These are phyloP conservation scores for Sciurus niger DNA, from an alignment of 2,113 vertebrate genomes.

Conservation along the genomic window DNA sequence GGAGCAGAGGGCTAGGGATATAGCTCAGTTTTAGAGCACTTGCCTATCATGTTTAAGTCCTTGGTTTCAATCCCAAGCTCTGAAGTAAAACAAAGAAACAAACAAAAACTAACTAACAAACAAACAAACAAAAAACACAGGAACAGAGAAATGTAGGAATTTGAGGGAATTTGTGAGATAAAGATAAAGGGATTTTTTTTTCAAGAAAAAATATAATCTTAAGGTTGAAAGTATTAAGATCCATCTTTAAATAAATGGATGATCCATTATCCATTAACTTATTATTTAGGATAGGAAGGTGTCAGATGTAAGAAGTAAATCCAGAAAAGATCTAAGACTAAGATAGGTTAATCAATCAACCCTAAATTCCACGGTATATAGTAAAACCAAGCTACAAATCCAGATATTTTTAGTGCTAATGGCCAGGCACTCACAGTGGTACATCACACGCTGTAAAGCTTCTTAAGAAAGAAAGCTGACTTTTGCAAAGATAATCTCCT, in stretches of 20 bases:
- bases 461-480: neutral
- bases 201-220: neutral
- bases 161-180: neutral
- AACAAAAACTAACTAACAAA: neutral
- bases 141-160: neutral
- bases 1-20: neutral
- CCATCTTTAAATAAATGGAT: neutral
- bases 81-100: neutral
- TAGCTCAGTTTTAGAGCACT: no score
- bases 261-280: neutral
- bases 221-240: neutral
- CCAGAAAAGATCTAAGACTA: neutral
- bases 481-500: neutral
- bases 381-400: neutral
- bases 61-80: neutral
- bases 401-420: neutral
- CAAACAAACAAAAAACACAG: neutral
- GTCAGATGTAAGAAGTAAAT: neutral
- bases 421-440: neutral
- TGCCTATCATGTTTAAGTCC: neutral
- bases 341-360: neutral
- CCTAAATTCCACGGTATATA: neutral
- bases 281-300: neutral
- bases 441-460: rapidly evolving
- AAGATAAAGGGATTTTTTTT: neutral